Conservation (phyloP, 2,113 vertebrate species). For the Etheostoma spectabile region DNA sequence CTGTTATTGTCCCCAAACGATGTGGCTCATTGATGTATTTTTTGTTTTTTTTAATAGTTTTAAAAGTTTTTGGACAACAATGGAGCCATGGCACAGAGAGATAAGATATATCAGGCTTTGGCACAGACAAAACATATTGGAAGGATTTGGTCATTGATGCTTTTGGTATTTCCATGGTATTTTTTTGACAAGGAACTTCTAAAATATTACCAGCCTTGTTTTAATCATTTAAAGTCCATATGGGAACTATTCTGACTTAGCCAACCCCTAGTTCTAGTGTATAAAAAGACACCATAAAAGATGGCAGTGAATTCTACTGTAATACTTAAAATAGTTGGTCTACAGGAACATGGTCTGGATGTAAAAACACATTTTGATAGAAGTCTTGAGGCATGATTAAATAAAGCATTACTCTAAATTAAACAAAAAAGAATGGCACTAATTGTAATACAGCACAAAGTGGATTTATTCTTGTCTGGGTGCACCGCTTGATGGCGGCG, state of each 20-base stretch:
- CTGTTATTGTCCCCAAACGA: too few species aligned
- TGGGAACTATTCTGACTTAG: not conserved
- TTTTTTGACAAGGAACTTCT: not conserved
- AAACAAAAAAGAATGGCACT: slow-evolving; percentile 18
- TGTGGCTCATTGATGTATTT: too few species aligned
- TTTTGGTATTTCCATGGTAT: too few species aligned
- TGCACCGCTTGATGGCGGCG: not conserved
- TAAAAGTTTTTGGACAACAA: too few species aligned
- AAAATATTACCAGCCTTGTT: not conserved
- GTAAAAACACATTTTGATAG: not conserved
- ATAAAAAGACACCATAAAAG: not conserved
- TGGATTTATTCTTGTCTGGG: slow-evolving; percentile 55
- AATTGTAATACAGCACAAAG: slow-evolving; percentile 15
- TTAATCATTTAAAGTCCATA: too few species aligned
- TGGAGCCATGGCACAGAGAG: too few species aligned
- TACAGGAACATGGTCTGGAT: not conserved
- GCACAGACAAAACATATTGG: too few species aligned
- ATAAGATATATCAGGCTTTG: too few species aligned
- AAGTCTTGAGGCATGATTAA: not conserved
- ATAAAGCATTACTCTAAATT: not conserved
- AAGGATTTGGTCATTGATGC: too few species aligned
- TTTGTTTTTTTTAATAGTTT: too few species aligned
- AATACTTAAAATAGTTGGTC: not conserved
- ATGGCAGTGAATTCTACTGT: not conserved
- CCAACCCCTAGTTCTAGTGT: not conserved